phyloP scores from a whole-genome alignment of 92 coral and sea anemone species.

The Heliopora coerulea region DNA sequence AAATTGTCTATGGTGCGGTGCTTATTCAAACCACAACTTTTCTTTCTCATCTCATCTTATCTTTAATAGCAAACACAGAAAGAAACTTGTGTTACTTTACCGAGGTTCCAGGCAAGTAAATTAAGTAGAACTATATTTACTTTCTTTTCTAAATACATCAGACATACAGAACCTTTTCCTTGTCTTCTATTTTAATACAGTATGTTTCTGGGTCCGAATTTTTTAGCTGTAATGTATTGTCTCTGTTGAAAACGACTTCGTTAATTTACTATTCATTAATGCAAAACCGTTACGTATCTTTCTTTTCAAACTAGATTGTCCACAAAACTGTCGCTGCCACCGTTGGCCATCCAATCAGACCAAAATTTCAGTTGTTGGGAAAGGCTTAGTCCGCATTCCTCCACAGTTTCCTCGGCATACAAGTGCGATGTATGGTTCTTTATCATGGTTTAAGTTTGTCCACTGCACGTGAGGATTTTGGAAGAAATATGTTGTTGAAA shows the following conservation, averaged over 20 bases:
- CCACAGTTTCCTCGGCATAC: slow-evolving; percentile 23
- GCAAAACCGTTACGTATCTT: too few relatives aligned
- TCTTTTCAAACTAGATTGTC: slow-evolving; percentile 43
- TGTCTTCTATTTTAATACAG: too few relatives aligned
- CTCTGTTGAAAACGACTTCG: too few relatives aligned
- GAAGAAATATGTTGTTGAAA: too few relatives aligned
- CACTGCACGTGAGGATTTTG: neutral
- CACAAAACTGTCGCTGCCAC: slow-evolving; percentile 17
- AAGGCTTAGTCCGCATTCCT: slow-evolving; percentile 14
- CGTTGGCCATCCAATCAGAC: slow-evolving; percentile 32
- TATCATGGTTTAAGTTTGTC: neutral
- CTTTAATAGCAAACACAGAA: neutral
- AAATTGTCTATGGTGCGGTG: too few relatives aligned
- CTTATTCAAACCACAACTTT: too few relatives aligned
- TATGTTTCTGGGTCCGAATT: too few relatives aligned
- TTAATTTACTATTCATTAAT: too few relatives aligned
- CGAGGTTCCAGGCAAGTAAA: neutral
- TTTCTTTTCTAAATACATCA: too few relatives aligned
- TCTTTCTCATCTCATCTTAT: neutral
- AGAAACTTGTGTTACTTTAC: neutral
- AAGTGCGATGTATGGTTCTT: slow-evolving; percentile 35
- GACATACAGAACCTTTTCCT: too few relatives aligned
- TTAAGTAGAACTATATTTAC: too few relatives aligned
- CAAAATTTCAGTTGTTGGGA: slow-evolving; percentile 12
- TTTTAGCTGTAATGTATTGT: too few relatives aligned